Evolutionary conservation across 2,797 vertebrate genomes (phyloP).

Genomic region (Cyprinodon diabolis): DNA sequence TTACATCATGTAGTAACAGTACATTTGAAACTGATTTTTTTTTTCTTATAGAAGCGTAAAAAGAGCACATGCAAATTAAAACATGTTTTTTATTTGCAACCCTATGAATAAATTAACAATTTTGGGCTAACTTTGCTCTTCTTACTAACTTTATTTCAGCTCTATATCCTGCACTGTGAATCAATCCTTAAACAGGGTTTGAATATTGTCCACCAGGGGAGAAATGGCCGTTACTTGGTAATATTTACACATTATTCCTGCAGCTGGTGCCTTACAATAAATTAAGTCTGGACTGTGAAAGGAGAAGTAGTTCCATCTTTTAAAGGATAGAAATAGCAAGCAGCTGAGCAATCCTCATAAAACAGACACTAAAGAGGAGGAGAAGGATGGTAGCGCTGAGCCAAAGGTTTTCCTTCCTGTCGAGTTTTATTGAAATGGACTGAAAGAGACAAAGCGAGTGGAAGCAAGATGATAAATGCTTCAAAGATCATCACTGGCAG

Average conservation of each 20-base stretch:
- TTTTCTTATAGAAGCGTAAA: no score
- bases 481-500: conserved; percentile 17
- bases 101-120: no score
- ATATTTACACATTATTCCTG: conserved; percentile 13
- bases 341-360: not conserved
- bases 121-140: no score
- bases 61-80: no score
- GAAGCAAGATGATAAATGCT: conserved; percentile 1
- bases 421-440: conserved; percentile 19
- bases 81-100: no score
- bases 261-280: conserved; percentile 18
- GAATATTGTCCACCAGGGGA: not conserved
- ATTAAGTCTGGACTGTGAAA: not conserved
- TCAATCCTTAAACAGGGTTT: not conserved
- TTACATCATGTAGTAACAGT: no score
- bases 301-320: conserved; percentile 13
- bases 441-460: conserved; percentile 23
- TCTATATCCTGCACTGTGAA: not conserved
- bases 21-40: no score
- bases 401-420: conserved; percentile 43
- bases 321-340: not conserved
- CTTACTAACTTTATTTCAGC: not conserved
- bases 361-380: not conserved
- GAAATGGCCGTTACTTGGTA: not conserved
- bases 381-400: conserved; percentile 6